Percentiles rank a stretch among this genome's conserved stretches.
Evolutionary conservation across 2,888 invertebrate genomes (phyloP).

Genomic region (Athalia cordata): DNA sequence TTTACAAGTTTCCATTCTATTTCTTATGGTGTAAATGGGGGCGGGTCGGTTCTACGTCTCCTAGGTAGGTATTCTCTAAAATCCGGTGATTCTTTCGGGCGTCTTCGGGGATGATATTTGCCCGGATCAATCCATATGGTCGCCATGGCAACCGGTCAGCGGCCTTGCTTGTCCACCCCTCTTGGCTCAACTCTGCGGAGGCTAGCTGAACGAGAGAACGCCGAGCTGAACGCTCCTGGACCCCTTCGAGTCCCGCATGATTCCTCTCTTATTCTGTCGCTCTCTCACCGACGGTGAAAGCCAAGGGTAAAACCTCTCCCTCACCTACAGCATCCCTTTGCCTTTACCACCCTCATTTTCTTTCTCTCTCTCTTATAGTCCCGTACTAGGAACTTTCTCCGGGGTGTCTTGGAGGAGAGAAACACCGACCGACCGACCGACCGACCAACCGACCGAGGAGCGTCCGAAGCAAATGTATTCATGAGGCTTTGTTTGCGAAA

Average conservation of each 20-base stretch:
- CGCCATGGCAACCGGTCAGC: constrained; percentile 71
- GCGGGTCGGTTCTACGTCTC: constrained; percentile 15
- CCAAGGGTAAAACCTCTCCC: constrained; percentile 31
- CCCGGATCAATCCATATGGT: constrained; percentile 73
- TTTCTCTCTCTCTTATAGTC: constrained; percentile 23
- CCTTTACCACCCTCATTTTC: background rate
- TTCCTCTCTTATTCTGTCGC: constrained; percentile 39
- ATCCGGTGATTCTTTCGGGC: constrained; percentile 72
- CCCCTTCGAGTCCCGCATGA: constrained; percentile 45
- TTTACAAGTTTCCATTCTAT: no score
- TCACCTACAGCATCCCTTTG: constrained; percentile 9
- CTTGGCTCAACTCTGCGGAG: constrained; percentile 59
- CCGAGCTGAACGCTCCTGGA: constrained; percentile 53
- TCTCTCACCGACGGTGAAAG: constrained; percentile 20
- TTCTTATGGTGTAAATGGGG: background rate
- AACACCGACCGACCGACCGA: constrained; percentile 1
- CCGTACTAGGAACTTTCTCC: constrained; percentile 42
- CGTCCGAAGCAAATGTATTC: constrained; percentile 59
- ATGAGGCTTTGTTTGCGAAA: constrained; percentile 59
- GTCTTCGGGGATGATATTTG: constrained; percentile 73
- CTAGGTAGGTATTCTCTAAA: constrained; percentile 61
- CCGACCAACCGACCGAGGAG: constrained; percentile 43
- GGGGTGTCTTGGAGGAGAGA: constrained; percentile 37
- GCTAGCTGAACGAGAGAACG: constrained; percentile 52
- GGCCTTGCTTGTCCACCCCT: constrained; percentile 67